A percentile compares a stretch with the other conserved stretches of the same genome.
Evolutionary conservation across 2,888 invertebrate species (phyloP).

Genomic region (Oasisia sp.): DNA sequence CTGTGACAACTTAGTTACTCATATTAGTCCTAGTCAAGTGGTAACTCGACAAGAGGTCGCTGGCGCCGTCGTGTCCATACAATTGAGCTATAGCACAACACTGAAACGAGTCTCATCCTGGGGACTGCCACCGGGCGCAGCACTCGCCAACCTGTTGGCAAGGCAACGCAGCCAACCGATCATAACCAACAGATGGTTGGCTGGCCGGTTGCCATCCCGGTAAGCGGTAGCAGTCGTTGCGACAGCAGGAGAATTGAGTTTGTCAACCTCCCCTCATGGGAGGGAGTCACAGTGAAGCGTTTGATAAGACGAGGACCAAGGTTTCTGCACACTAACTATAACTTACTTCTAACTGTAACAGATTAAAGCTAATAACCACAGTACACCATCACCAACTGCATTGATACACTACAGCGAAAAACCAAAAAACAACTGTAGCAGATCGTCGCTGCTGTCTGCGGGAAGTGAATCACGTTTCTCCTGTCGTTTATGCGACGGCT

Average conservation of each 20-base stretch:
- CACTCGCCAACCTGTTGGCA: not conserved
- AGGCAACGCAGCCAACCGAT: not conserved
- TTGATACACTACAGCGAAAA: slow-evolving; percentile 6
- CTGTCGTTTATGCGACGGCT: not conserved
- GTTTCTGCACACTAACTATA: not conserved
- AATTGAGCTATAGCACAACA: not conserved
- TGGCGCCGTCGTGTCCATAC: not conserved
- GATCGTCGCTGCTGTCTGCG: not conserved
- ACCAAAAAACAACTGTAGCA: not conserved
- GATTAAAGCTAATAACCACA: slow-evolving; percentile 17
- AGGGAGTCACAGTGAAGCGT: not conserved
- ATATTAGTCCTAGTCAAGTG: not conserved
- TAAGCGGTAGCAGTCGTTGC: not conserved
- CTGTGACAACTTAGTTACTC: slow-evolving; percentile 12
- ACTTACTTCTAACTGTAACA: slow-evolving; percentile 17
- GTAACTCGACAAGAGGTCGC: not conserved
- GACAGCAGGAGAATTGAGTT: not conserved
- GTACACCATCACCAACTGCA: slow-evolving; percentile 13
- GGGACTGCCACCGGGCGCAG: not conserved
- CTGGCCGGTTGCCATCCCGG: not conserved
- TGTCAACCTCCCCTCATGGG: not conserved
- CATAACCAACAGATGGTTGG: not conserved
- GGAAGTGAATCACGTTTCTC: not conserved
- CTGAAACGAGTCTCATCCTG: not conserved
- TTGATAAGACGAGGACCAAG: not conserved